Evolutionary conservation across 2,113 vertebrate genomes (phyloP).

Genomic region (Pelobates fuscus): DNA sequence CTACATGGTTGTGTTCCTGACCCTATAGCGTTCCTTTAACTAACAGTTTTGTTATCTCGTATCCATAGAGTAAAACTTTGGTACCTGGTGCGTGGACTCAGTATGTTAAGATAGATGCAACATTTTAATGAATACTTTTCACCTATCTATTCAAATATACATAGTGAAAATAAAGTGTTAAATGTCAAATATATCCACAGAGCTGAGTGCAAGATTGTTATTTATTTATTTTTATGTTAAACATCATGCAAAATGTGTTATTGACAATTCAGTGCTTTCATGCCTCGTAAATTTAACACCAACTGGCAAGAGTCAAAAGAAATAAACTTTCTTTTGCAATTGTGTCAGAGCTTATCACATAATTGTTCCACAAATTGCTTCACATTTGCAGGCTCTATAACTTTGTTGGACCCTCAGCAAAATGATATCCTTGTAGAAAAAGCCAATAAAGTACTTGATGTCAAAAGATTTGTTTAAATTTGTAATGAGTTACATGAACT

Average conservation of each 20-base stretch:
- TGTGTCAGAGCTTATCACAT: constrained; percentile 52
- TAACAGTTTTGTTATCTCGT: too few relatives aligned
- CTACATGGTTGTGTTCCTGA: too few relatives aligned
- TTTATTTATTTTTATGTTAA: constrained; percentile 46
- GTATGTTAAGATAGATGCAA: too few relatives aligned
- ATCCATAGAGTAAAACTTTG: too few relatives aligned
- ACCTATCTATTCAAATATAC: too few relatives aligned
- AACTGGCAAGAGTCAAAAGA: constrained; percentile 61
- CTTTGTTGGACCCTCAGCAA: constrained; percentile 21
- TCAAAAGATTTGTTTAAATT: constrained; percentile 15
- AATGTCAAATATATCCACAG: background rate
- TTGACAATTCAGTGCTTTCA: constrained; percentile 56
- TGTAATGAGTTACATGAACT: background rate
- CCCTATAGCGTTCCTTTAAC: too few relatives aligned
- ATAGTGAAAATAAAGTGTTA: background rate
- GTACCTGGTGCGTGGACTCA: too few relatives aligned
- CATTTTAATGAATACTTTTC: too few relatives aligned
- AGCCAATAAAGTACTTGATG: background rate
- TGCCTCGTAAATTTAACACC: constrained; percentile 60
- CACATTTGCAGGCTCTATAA: constrained; percentile 14
- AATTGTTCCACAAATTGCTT: constrained; percentile 20
- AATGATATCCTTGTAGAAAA: background rate
- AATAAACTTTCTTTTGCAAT: constrained; percentile 54
- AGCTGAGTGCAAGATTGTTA: background rate
- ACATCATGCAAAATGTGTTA: constrained; percentile 52